Conservation (phyloP, 2,113 vertebrate genomes). For the Sinocyclocheilus maitianheensis region DNA sequence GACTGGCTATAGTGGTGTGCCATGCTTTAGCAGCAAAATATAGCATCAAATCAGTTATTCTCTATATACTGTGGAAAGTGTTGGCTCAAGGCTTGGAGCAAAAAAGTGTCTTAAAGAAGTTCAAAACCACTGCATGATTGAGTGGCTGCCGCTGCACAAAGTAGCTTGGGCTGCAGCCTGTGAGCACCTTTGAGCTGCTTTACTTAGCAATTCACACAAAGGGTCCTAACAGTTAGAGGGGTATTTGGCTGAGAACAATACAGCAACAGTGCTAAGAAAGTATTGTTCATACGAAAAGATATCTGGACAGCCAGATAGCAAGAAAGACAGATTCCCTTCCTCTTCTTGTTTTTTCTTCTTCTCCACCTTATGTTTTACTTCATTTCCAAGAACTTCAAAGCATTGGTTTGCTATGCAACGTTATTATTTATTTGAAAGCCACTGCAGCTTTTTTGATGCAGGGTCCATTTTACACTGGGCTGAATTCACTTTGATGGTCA, state of each 20-base stretch:
- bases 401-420: background rate
- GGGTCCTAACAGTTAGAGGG: background rate
- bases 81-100: conserved; percentile 68
- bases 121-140: conserved; percentile 67
- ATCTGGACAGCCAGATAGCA: background rate
- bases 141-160: conserved; percentile 68
- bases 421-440: conserved; percentile 28
- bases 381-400: conserved; percentile 51
- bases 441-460: conserved; percentile 32
- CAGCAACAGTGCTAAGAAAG: conserved; percentile 7
- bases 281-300: background rate
- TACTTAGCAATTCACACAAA: conserved; percentile 48
- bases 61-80: conserved; percentile 71
- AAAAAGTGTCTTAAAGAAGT: conserved; percentile 66
- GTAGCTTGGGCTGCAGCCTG: conserved; percentile 55
- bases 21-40: conserved; percentile 70
- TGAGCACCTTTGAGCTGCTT: conserved; percentile 58
- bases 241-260: conserved; percentile 1
- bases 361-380: conserved; percentile 11
- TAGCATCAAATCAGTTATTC: conserved; percentile 75
- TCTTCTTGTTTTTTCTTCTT: background rate
- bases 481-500: conserved; percentile 50
- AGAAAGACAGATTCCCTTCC: background rate
- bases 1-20: conserved; percentile 67
- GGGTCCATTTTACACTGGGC: conserved; percentile 33